A percentile compares a stretch with the other conserved stretches of the same genome.
phyloP scores from a whole-genome alignment of 2,113 vertebrate genomes.

The Sceloporus undulatus region DNA sequence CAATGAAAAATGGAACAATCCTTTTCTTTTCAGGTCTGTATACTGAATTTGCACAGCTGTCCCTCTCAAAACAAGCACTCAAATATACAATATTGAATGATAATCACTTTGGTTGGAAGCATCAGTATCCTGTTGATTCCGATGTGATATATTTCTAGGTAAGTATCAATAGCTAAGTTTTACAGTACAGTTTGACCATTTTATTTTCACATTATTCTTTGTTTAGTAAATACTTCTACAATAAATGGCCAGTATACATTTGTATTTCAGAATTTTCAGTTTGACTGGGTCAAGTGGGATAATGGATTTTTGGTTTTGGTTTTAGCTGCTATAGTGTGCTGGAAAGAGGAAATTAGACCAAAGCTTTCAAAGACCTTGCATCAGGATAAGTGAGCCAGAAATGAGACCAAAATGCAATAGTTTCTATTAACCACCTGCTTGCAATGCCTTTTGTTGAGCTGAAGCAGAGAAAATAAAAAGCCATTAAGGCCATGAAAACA shows the following conservation, averaged over 20 bases:
- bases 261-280: too few species aligned
- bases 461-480: conserved; percentile 19
- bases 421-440: conserved; percentile 22
- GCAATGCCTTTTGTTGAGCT: not conserved
- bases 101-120: too few species aligned
- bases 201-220: not conserved
- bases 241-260: too few species aligned
- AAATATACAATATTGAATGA: too few species aligned
- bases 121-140: not conserved
- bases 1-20: too few species aligned
- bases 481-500: conserved; percentile 25
- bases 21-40: too few species aligned
- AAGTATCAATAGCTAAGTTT: not conserved
- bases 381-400: not conserved
- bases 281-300: too few species aligned
- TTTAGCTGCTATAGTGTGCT: too few species aligned
- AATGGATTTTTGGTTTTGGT: too few species aligned
- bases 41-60: too few species aligned
- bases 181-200: not conserved
- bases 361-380: not conserved
- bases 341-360: too few species aligned
- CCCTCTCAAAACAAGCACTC: too few species aligned
- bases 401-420: not conserved
- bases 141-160: not conserved
- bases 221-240: not conserved